Percentiles rank a stretch among this genome's conserved stretches.
Evolutionary conservation across 1,140 invertebrate genomes (phyloP).

Genomic region (Ceratoteleas bidentatus): DNA sequence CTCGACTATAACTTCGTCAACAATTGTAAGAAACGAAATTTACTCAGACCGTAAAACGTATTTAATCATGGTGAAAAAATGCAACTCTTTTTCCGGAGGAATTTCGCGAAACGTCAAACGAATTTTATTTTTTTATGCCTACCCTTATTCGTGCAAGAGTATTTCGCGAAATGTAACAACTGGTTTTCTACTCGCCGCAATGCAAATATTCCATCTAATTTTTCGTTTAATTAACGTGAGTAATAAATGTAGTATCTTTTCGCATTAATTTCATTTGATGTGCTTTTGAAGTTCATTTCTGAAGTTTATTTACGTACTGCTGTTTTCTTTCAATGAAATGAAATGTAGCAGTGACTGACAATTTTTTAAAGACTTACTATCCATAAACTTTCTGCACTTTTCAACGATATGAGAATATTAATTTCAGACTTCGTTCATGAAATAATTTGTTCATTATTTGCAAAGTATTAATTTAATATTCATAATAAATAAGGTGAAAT

Average conservation of each 20-base stretch:
- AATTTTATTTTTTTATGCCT: slow-evolving; percentile 42
- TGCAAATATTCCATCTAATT: slow-evolving; percentile 53
- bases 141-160: slow-evolving; percentile 13
- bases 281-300: not conserved
- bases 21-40: slow-evolving; percentile 29
- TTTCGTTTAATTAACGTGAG: slow-evolving; percentile 50
- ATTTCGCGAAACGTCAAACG: slow-evolving; percentile 42
- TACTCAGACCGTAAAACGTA: slow-evolving; percentile 19
- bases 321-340: not conserved
- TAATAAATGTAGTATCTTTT: slow-evolving; percentile 41
- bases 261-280: slow-evolving; percentile 16
- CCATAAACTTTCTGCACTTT: too few relatives aligned
- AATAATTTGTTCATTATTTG: too few relatives aligned
- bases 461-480: too few relatives aligned
- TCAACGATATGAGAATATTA: too few relatives aligned
- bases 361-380: too few relatives aligned
- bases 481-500: too few relatives aligned
- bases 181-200: slow-evolving; percentile 24
- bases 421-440: too few relatives aligned
- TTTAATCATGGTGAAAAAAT: slow-evolving; percentile 47
- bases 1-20: slow-evolving; percentile 18
- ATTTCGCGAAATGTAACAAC: slow-evolving; percentile 42
- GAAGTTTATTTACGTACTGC: slow-evolving; percentile 5
- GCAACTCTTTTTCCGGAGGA: slow-evolving; percentile 7
- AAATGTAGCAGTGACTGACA: too few relatives aligned